phyloP scores from a whole-genome alignment of 2,797 vertebrate species.

The Phyllotis vaccarum region DNA sequence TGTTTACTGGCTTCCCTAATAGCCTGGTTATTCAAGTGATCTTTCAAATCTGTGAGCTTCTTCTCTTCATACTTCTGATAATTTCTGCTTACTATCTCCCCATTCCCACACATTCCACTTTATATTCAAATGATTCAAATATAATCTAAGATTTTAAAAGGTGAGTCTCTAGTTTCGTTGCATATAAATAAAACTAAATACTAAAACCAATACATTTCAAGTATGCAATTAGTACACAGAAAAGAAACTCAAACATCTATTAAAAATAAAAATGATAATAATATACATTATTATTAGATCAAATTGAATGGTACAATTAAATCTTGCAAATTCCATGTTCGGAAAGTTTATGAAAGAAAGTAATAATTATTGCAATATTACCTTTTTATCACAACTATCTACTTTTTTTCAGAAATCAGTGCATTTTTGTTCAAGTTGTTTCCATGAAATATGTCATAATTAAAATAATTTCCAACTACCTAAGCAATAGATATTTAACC shows the following conservation, averaged over 20 bases:
- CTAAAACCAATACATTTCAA: neutral
- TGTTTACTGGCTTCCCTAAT: neutral
- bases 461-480: slow-evolving; percentile 27
- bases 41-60: neutral
- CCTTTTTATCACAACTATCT: neutral
- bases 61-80: neutral
- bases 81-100: neutral
- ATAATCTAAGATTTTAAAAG: neutral
- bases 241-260: neutral
- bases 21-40: neutral
- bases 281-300: neutral
- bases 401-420: neutral
- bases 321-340: neutral
- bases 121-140: neutral
- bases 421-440: slow-evolving; percentile 40
- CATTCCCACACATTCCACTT: neutral
- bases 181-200: neutral
- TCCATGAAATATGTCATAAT: neutral
- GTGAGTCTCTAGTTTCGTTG: neutral
- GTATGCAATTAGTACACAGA: neutral
- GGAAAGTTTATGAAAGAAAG: neutral
- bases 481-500: neutral
- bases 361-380: neutral
- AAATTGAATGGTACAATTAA: neutral
- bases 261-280: neutral